These are phyloP conservation scores for Drosophila prostipennis DNA, from an alignment of 2,888 invertebrate species.

Conservation along the genomic window DNA sequence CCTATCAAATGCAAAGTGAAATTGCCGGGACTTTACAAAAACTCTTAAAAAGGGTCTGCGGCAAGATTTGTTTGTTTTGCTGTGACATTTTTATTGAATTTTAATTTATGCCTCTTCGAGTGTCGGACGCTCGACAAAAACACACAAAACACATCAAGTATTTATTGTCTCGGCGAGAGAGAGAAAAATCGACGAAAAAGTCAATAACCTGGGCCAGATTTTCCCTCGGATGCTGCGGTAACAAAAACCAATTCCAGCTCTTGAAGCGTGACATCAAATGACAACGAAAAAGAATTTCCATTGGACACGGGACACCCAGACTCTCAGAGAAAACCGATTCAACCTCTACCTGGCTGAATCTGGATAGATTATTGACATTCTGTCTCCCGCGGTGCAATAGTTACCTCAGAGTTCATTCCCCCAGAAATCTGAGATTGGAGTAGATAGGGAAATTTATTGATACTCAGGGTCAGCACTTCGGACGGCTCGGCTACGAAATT, in stretches of 20 bases:
- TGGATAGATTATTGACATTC: constrained; percentile 32
- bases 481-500: constrained; percentile 27
- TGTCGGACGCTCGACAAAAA: constrained; percentile 31
- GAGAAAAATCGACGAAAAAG: constrained; percentile 43
- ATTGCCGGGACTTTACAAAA: constrained; percentile 24
- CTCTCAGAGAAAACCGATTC: constrained; percentile 9
- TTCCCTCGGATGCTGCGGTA: constrained; percentile 25
- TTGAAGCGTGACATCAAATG: constrained; percentile 75
- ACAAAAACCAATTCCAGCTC: constrained; percentile 66
- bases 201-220: constrained; percentile 67
- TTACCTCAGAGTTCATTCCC: constrained; percentile 31
- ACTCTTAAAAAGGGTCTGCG: constrained; percentile 26
- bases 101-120: constrained; percentile 71
- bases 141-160: constrained; percentile 36
- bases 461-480: constrained; percentile 60
- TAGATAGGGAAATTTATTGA: constrained; percentile 59
- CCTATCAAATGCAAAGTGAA: constrained; percentile 50
- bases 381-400: constrained; percentile 32
- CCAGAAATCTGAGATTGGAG: constrained; percentile 43
- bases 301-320: constrained; percentile 31
- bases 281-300: constrained; percentile 47
- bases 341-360: constrained; percentile 29
- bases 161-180: constrained; percentile 30
- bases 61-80: constrained; percentile 51
- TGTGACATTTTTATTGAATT: constrained; percentile 79